Evolutionary conservation across 2,888 invertebrate genomes (phyloP), one percentile per base, ranked within the genome.

Genomic region (Epinotia bilunana): DNA sequence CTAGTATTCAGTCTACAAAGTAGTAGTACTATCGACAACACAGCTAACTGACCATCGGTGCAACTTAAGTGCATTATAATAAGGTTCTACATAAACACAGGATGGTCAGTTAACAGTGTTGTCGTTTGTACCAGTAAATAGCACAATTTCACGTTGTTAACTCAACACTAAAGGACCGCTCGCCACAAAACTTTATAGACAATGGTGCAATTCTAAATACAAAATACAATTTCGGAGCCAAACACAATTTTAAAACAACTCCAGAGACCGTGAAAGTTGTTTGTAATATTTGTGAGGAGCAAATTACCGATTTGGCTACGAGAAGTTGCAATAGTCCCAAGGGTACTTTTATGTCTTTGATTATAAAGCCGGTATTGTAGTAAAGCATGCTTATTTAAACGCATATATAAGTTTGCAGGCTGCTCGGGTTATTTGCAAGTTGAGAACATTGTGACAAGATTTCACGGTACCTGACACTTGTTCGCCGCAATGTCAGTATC

Each of bases 221-320:
- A 80, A 80, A 82, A 82, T 80, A 81, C 81, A 79, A 83, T 80
- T 82, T 82, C 80, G 79, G 79, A 53, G 64, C 80, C 78, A 77
- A 83, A 81, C 78, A 83, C 39, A 83, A 83, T 83, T 82, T 78
- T 80, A 83, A 82, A 86, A 85, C 84, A 84, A 39, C 39, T 39
- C 39, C 39, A 78, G 84, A 84, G 82, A 83, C 82, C 82, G 82
- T 80, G 82, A 84, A 83, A 84, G 82, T 82, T 85, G 83, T 83
- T 86, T 83, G 84, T 83, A 86, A 83, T 85, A 87, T 83, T 84
- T 57, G 84, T 79, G 83, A 81, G 79, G 65, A 79, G 83, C 79
- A 83, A 83, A 85, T 85, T 83, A 83, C 82, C 79, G 81, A 80
- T 61, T 55, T 61, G 23, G 13, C 72, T 53, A 70, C 74, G 63